Evolutionary conservation across 1,140 invertebrate genomes (phyloP).

Genomic region (Pseudomyrmex cubaensis): DNA sequence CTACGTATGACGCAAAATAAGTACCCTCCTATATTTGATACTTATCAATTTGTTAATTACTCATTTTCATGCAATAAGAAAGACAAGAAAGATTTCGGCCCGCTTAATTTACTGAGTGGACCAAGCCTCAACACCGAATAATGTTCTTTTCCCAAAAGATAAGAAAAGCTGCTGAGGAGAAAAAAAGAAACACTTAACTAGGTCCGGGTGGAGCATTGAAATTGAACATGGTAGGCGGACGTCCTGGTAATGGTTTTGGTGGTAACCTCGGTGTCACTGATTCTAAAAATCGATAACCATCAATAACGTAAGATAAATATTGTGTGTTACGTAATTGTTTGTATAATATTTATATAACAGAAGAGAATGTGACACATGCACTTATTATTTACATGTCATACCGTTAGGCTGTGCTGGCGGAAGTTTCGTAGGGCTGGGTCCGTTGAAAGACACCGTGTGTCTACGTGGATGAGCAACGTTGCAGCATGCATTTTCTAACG

Average conservation of each 20-base stretch:
- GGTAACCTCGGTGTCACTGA: constrained; percentile 84
- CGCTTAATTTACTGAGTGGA: constrained; percentile 64
- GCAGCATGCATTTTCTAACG: constrained; percentile 79
- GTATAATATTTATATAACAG: not conserved
- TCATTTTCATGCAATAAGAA: not conserved
- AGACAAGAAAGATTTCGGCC: constrained; percentile 29
- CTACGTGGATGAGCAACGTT: constrained; percentile 77
- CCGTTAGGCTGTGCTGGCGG: constrained; percentile 83
- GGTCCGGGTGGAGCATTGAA: constrained; percentile 82
- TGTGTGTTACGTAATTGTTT: not conserved
- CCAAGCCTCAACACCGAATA: constrained; percentile 68
- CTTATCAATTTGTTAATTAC: not conserved
- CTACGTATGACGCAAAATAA: not conserved
- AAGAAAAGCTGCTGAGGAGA: constrained; percentile 46
- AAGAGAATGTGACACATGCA: not conserved
- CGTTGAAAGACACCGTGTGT: constrained; percentile 84
- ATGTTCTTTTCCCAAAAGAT: constrained; percentile 59
- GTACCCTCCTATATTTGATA: not conserved
- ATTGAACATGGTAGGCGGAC: constrained; percentile 84
- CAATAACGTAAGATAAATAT: not conserved
- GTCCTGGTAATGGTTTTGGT: constrained; percentile 83
- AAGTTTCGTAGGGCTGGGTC: constrained; percentile 82
- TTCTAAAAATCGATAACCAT: constrained; percentile 68
- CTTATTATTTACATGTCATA: constrained; percentile 54
- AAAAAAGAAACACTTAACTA: constrained; percentile 77